Evolutionary conservation across 2,888 invertebrate species (phyloP), one percentile per base, ranked within the genome.

Genomic region (Ophion obscuratus): DNA sequence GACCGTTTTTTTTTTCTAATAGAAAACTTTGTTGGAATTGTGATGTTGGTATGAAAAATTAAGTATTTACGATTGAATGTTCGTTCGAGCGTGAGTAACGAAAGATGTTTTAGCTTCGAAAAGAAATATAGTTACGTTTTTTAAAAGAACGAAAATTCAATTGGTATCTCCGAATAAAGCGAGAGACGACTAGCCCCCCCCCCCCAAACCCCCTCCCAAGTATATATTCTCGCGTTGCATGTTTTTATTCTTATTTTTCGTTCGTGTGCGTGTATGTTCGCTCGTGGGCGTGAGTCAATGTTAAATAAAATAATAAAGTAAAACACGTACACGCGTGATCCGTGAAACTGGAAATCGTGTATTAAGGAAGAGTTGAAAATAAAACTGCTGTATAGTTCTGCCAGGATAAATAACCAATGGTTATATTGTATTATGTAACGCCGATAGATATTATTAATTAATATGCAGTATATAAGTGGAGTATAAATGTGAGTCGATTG

Each of bases 351-450:
- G 90, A 90, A 78, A 89, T 89, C 89, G 90, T 88, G 90, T 89
- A 67, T 81, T 31, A 36, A 53, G 57, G 81, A 61, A 57, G 14
- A 61, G 67, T 59, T 27, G 14, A 47, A 79, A 75, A 47, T 47
- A 78, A 73, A 86, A 81, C 75, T 61, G 91, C 89, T 92, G 92
- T 92, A 92, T 92, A 93, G 92, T 92, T 93, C 91, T 90, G 92
- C 91, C 91, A 91, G 91, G 91, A 91, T 92, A 89, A 92, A 92
- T 90, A 90, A 76, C 75, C 81, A 20, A 66, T 44, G 90, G 91
- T 90, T 92, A 92, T 91, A 81, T 81, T 81, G 78, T 82, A 86
- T 91, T 92, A 91, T 92, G 91, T 93, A 93, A 93, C 91, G 91
- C 91, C 91, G 91, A 92, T 92, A 92, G 92, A 86, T 86, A 86